A percentile compares a stretch with the other conserved stretches of the same genome.
phyloP scores from a whole-genome alignment of 2,888 invertebrate species.

The Ryuthela nishihirai region DNA sequence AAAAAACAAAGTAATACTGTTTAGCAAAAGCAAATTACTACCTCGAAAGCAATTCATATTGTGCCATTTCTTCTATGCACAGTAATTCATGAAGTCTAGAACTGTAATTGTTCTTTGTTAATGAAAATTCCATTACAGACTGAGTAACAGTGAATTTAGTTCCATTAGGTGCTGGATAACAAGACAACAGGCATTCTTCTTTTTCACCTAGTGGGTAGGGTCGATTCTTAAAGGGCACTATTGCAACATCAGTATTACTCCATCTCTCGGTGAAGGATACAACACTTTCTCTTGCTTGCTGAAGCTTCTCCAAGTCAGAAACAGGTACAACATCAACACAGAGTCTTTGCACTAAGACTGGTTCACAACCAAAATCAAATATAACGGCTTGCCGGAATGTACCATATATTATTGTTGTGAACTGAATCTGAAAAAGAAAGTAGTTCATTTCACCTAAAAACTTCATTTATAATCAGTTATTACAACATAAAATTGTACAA shows the following conservation, averaged over 20 bases:
- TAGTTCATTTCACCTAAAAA: too few species aligned
- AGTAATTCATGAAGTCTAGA: conserved; percentile 70
- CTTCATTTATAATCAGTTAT: too few species aligned
- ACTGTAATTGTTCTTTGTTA: conserved; percentile 66
- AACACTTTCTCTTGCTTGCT: conserved; percentile 42
- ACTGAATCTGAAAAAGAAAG: conserved; percentile 54
- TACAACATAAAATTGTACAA: neutral
- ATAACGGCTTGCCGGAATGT: conserved; percentile 73
- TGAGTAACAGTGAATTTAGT: conserved; percentile 65
- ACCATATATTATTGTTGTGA: conserved; percentile 68
- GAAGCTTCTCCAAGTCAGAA: conserved; percentile 55
- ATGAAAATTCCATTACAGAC: conserved; percentile 56
- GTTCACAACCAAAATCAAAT: conserved; percentile 64
- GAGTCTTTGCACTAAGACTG: conserved; percentile 55
- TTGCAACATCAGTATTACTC: conserved; percentile 57
- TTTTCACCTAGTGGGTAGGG: conserved; percentile 45
- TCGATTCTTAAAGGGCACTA: conserved; percentile 52
- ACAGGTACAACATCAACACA: conserved; percentile 73
- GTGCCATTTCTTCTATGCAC: conserved; percentile 71
- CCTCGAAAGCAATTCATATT: conserved; percentile 62
- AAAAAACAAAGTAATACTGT: too few species aligned
- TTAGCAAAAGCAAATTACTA: conserved; percentile 1
- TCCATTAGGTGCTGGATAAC: conserved; percentile 65
- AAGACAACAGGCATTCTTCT: conserved; percentile 55
- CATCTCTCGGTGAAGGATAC: conserved; percentile 56